Conservation (phyloP, 2,113 vertebrate species). For the Heterotilapia buettikoferi region DNA sequence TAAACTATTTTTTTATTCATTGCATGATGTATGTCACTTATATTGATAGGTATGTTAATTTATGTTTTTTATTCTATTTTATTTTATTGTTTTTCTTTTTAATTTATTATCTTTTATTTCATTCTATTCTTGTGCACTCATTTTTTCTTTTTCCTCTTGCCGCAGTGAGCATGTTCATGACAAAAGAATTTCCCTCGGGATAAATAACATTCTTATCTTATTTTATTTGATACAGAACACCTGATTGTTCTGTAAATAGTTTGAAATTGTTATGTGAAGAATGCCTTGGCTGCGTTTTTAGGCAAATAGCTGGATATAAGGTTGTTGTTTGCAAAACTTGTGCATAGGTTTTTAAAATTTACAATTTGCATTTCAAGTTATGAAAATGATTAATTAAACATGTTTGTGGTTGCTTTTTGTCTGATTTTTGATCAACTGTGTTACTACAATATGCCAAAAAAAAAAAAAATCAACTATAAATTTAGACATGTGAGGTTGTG, state of each 20-base stretch:
- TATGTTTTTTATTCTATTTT: not conserved
- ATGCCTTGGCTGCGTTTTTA: not conserved
- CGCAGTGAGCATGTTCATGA: rapidly evolving
- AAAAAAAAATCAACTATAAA: not conserved
- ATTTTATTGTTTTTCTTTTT: not conserved
- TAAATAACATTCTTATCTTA: not conserved
- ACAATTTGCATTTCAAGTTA: rapidly evolving
- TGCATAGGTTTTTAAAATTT: not conserved
- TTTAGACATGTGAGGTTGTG: not conserved
- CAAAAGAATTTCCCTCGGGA: not conserved
- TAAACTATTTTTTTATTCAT: not conserved
- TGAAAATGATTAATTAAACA: not conserved
- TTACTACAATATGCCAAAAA: not conserved
- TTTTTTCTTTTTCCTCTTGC: not conserved
- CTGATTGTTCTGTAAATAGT: not conserved
- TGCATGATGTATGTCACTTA: rapidly evolving
- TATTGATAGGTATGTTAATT: not conserved
- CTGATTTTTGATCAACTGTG: rapidly evolving
- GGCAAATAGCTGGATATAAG: not conserved
- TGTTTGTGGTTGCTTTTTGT: not conserved
- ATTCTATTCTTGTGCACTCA: not conserved
- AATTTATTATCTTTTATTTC: not conserved
- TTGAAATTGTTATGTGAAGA: not conserved
- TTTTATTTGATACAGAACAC: not conserved
- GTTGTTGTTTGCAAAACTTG: not conserved